Percentiles rank a stretch among this genome's conserved stretches.
phyloP scores from a whole-genome alignment of 2,113 vertebrate genomes.

The Nothocercus julius region DNA sequence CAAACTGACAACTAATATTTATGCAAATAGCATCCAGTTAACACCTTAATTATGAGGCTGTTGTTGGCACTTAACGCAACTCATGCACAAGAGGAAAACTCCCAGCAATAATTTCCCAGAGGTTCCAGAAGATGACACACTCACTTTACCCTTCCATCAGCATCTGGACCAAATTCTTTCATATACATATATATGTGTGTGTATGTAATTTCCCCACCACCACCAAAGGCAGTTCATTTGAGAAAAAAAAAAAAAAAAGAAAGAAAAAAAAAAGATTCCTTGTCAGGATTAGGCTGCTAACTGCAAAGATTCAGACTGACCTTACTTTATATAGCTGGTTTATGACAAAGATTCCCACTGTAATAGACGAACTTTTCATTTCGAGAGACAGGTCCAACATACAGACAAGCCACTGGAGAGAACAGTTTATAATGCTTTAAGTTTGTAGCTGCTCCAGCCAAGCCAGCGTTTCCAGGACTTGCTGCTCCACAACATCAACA shows the following conservation, averaged over 20 bases:
- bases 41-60: neutral
- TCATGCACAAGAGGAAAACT: neutral
- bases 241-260: neutral
- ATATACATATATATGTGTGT: no score
- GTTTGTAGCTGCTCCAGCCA: neutral
- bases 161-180: neutral
- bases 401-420: neutral
- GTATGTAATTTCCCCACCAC: neutral
- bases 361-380: neutral
- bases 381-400: neutral
- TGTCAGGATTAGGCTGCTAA: neutral
- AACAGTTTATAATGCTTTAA: rapidly evolving
- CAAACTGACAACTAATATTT: neutral
- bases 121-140: neutral
- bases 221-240: neutral
- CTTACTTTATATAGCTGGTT: neutral
- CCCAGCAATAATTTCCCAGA: slow-evolving; percentile 4
- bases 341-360: neutral
- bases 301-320: neutral
- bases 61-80: neutral
- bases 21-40: slow-evolving; percentile 21
- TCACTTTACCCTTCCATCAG: neutral
- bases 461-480: neutral
- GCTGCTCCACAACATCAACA: neutral
- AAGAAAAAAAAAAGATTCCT: neutral